These are phyloP conservation scores for Saturnia japonica DNA, from an alignment of 2,888 invertebrate genomes.

Conservation along the genomic window DNA sequence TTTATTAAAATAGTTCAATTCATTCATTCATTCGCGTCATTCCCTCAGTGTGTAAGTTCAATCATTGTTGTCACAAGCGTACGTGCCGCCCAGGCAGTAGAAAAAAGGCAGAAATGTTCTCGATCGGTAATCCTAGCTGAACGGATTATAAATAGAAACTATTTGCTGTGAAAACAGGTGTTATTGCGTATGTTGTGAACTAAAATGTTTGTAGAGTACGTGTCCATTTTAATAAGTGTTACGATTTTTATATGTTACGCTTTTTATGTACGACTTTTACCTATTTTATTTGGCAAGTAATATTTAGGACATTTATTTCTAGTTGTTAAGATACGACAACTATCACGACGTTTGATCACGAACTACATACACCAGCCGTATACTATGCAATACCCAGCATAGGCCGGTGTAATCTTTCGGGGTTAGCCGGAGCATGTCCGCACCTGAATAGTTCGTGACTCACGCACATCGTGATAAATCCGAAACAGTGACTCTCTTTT, in stretches of 20 bases:
- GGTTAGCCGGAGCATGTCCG: no score
- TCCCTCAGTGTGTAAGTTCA: constrained; percentile 44
- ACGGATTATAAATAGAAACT: constrained; percentile 52
- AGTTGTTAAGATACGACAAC: no score
- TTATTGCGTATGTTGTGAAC: constrained; percentile 41
- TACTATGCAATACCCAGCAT: no score
- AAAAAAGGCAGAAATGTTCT: constrained; percentile 50
- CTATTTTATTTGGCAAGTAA: no score
- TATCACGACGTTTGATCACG: no score
- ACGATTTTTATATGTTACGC: no score
- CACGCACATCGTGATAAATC: no score
- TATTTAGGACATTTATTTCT: no score
- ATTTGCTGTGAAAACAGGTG: constrained; percentile 65
- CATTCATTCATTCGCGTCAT: constrained; percentile 30
- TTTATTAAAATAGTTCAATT: constrained; percentile 27
- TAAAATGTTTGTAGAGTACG: constrained; percentile 35
- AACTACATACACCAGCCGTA: no score
- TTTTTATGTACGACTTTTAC: neutral
- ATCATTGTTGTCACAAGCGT: constrained; percentile 37
- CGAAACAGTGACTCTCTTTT: no score
- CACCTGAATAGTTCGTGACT: no score
- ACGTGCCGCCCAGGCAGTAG: constrained; percentile 32
- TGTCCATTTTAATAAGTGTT: constrained; percentile 36
- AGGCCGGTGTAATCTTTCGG: no score
- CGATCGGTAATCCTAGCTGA: constrained; percentile 29